Conservation (phyloP, 1,140 invertebrate species). For the Zaprionus lachaisei region DNA sequence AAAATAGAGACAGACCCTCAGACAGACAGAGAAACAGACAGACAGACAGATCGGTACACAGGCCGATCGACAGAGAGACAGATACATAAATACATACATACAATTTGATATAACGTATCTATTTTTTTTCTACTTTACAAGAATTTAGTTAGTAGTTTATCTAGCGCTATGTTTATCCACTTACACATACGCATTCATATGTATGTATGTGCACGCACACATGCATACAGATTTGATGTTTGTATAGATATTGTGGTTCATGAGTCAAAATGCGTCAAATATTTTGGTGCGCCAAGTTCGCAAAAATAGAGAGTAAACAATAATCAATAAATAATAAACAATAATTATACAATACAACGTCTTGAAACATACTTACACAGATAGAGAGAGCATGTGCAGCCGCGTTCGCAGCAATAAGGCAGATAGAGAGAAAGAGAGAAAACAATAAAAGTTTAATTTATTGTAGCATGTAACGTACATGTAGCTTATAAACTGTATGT, state of each 20-base stretch:
- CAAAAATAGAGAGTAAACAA: constrained; percentile 22
- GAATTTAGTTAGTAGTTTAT: constrained; percentile 57
- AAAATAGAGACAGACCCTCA: not conserved
- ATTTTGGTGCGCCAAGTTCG: constrained; percentile 65
- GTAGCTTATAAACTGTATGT: constrained; percentile 60
- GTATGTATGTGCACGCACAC: not conserved
- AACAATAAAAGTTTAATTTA: constrained; percentile 77
- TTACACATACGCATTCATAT: constrained; percentile 15
- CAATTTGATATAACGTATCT: constrained; percentile 50
- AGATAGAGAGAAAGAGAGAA: constrained; percentile 6
- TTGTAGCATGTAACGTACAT: constrained; percentile 72
- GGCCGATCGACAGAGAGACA: not conserved
- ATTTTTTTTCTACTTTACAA: constrained; percentile 63
- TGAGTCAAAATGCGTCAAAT: constrained; percentile 67
- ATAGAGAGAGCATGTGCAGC: constrained; percentile 10
- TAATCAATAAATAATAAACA: not conserved
- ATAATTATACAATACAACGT: constrained; percentile 5
- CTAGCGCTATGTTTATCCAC: constrained; percentile 38
- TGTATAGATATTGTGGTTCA: constrained; percentile 55
- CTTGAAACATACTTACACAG: constrained; percentile 30
- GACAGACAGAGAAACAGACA: not conserved
- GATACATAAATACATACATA: constrained; percentile 20
- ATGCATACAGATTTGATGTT: constrained; percentile 19
- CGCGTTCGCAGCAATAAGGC: not conserved
- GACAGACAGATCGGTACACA: not conserved